Base-by-base conservation (phyloP, 2,113 vertebrate genomes). In the Myocastor coypus region DNA sequence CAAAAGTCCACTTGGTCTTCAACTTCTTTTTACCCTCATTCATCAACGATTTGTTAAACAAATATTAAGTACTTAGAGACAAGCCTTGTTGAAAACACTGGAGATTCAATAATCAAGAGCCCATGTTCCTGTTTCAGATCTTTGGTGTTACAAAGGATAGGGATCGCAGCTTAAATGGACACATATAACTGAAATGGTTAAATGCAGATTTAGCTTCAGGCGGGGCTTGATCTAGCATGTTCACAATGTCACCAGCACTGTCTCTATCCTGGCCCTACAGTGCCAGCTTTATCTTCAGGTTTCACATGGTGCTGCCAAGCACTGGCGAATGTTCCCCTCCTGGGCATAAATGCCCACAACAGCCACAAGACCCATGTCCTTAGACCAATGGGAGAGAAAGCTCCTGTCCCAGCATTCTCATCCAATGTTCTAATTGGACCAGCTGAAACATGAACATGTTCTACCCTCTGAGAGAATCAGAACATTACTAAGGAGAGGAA, bases 81-180 rank as follows among this genome's bases (percentile, higher is more conserved):
- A 91, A 63, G 37, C 30, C 4, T 63, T 87, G 7, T 81, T 91
- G 78, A 64, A 95, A 83, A 82, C 5, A 81, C 22, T 68, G 57
- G 57, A 63, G 37, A 73, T n/a, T 28, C 30, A 71, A 66, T 22
- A 71, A 66, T 37, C 81, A 73, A 55, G 52, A 93, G 17, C 55
- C 5, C 30, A 93, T 34, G 40, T 85, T 2, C 22, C 20, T 84
- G 40, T 77, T 71, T 82, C 78, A 88, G 77, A 69, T 7, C n/a
- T 93, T 81, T 84, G 82, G 42, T 55, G 40, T 94, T 92, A 55
- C n/a, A 89, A 87, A 93, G 57, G 28, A 89, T 34, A 52, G 57
- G 52, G 94, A 90, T 78, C 40, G 16, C 42, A 64, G 32, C 50
- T 82, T 64, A 89, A 63, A 64, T 52, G 68, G 20, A 13, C 34